Base-by-base conservation (phyloP, 2,888 invertebrate genomes). In the Parelbella ahira region DNA sequence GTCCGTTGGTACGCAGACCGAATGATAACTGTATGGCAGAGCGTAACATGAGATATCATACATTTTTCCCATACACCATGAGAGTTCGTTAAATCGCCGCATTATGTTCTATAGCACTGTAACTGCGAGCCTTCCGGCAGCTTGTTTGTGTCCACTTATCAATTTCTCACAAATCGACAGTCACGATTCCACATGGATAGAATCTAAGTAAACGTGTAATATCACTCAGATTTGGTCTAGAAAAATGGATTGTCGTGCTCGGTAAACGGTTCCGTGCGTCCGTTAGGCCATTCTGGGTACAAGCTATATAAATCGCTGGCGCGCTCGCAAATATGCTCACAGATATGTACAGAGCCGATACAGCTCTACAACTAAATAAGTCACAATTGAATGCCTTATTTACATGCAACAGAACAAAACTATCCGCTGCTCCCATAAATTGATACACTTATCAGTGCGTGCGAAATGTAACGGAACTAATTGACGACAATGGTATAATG, bases 1-100 rank as follows among this genome's bases (percentile, higher is more conserved):
- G 63, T 43, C 50, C 49, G 59, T 57, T 44, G 59, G 56, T 72
- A 75, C 76, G 74, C 75, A 68, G 66, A 53, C 55, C 57, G 75
- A 77, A 82, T 76, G 73, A 69, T 78, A 81, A 79, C 78, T 71
- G 74, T 73, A 62, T 45, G 37, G 51, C 51, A 58, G 54, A 58
- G 44, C 48, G 49, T 49, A 46, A 56, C 55, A 51, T 55, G 44
- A 64, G 68, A 63, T 63, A 62, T 64, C 47, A 71, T 75, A 75
- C 67, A 62, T 63, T 68, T 68, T 74, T 75, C 66, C 63, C 71
- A 71, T 69, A 69, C 51, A 53, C 52, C 68, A 69, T 63, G 67
- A 63, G 68, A 65, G 68, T 71, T 69, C 67, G 66, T 67, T 68
- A 69, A 63, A 69, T 63, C 60, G 54, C 54, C 48, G 52, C 56